Evolutionary conservation across 2,888 invertebrate species (phyloP).

Genomic region (Cristatella mucedo): DNA sequence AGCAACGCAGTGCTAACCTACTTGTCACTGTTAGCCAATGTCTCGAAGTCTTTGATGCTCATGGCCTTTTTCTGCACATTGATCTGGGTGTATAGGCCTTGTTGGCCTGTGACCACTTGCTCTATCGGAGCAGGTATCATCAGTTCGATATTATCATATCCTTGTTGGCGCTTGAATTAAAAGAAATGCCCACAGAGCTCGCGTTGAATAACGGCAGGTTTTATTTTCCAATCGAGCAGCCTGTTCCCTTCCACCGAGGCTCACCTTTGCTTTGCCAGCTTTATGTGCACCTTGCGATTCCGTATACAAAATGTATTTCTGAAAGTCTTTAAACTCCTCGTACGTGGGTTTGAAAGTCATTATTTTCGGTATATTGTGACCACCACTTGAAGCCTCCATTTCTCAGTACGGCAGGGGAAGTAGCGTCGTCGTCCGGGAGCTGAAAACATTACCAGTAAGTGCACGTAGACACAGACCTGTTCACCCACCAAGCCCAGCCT

Average conservation of each 20-base stretch:
- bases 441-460: no score
- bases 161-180: slow-evolving; percentile 44
- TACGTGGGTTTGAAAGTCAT: slow-evolving; percentile 71
- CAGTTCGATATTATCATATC: slow-evolving; percentile 65
- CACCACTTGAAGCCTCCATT: slow-evolving; percentile 32
- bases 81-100: slow-evolving; percentile 85
- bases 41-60: slow-evolving; percentile 71
- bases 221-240: no score
- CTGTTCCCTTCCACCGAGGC: no score
- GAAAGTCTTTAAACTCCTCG: slow-evolving; percentile 91
- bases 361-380: slow-evolving; percentile 26
- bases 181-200: slow-evolving; percentile 10
- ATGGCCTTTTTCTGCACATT: slow-evolving; percentile 87
- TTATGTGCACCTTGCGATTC: slow-evolving; percentile 80
- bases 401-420: no score
- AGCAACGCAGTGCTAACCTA: slow-evolving; percentile 17
- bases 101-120: slow-evolving; percentile 82
- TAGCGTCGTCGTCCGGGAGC: no score
- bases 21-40: slow-evolving; percentile 51
- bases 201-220: no score
- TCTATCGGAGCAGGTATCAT: slow-evolving; percentile 86
- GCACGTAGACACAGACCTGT: no score
- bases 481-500: no score
- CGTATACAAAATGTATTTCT: slow-evolving; percentile 73
- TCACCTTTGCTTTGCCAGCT: slow-evolving; percentile 81